phyloP scores from a whole-genome alignment of 2,888 invertebrate genomes.

The Lissocephala sabroskyi region DNA sequence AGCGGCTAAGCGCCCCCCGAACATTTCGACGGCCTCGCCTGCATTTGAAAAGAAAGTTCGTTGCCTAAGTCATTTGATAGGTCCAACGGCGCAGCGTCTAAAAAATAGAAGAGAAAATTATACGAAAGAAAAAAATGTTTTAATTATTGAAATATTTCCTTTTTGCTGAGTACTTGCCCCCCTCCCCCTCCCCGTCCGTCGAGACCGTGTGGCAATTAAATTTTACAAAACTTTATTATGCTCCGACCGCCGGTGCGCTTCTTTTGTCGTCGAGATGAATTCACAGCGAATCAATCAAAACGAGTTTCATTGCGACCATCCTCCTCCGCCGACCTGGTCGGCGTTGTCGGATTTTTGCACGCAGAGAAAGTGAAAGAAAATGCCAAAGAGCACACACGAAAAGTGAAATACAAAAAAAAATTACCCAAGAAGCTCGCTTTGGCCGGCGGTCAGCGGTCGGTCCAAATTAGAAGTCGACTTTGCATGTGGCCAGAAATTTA shows the following conservation, averaged over 20 bases:
- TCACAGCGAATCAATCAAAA: constrained; percentile 43
- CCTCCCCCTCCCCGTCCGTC: too few relatives aligned
- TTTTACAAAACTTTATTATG: too few relatives aligned
- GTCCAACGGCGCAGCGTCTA: constrained; percentile 11
- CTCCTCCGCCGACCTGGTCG: too few relatives aligned
- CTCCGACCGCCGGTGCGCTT: too few relatives aligned
- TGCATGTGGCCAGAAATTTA: constrained; percentile 45
- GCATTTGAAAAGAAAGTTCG: constrained; percentile 56
- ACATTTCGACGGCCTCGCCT: constrained; percentile 31
- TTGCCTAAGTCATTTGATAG: constrained; percentile 16
- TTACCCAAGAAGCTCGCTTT: constrained; percentile 34
- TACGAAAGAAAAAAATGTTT: constrained; percentile 25
- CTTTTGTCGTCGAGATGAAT: too few relatives aligned
- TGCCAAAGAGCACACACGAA: constrained; percentile 25
- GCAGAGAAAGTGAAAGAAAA: constrained; percentile 66
- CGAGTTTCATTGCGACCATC: constrained; percentile 43
- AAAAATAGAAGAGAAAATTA: constrained; percentile 24
- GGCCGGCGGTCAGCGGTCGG: constrained; percentile 53
- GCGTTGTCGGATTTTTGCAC: constrained; percentile 22
- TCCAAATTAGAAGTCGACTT: constrained; percentile 62
- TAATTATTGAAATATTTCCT: constrained; percentile 31
- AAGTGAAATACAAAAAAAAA: constrained; percentile 2
- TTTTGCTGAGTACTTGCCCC: constrained; percentile 38
- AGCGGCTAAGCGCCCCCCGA: constrained; percentile 26
- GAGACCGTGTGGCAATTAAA: too few relatives aligned